Base-by-base conservation (phyloP, 2,797 vertebrate genomes). In the Mareca penelope region DNA sequence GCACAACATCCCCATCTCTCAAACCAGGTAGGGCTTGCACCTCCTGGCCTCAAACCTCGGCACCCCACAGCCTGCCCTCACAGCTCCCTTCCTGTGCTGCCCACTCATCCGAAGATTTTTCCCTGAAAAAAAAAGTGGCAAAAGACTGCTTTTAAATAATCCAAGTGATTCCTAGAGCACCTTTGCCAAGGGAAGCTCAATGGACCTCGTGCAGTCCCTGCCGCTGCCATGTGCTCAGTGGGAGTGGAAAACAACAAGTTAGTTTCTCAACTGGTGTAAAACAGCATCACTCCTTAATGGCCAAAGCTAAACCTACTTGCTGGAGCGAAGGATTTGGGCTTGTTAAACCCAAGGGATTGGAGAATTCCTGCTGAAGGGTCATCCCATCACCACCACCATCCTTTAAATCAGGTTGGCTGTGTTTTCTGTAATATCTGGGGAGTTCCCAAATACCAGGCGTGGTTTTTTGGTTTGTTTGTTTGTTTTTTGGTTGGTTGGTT, bases 351-450 rank as follows among this genome's bases (percentile, higher is more conserved):
- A 68, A 64, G 52, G 37, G 52, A 8, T 35, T 86, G 68, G 52
- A 85, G 70, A 80, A 85, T 69, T 79, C 80, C 72, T n/a, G 31
- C 73, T 21, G 16, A 37, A 37, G 40, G 61, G 64, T 55, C 81
- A 52, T 50, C 80, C 70, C 33, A 33, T 70, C 77, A 59, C 42
- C 61, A 77, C 57, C 57, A 70, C 37, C 35, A 52, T 82, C 76
- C 61, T 88, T 94, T 91, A 80, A 86, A 86, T 93, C 93, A 95
- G 68, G 73, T 89, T 35, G 76, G 63, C 90, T 83, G 81, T 75
- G 93, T 70, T 95, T 89, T 95, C 81, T 94, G 79, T 87, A 95
- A 95, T 95, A 93, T 92, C 89, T 93, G 90, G 91, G 95, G 96
- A 96, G 59, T 63, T 76, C 93, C 69, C 95, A 94, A 95, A 96